Evolutionary conservation across 2,888 invertebrate genomes (phyloP), one percentile per base, ranked within the genome.

Genomic region (Mesoligia furuncula): DNA sequence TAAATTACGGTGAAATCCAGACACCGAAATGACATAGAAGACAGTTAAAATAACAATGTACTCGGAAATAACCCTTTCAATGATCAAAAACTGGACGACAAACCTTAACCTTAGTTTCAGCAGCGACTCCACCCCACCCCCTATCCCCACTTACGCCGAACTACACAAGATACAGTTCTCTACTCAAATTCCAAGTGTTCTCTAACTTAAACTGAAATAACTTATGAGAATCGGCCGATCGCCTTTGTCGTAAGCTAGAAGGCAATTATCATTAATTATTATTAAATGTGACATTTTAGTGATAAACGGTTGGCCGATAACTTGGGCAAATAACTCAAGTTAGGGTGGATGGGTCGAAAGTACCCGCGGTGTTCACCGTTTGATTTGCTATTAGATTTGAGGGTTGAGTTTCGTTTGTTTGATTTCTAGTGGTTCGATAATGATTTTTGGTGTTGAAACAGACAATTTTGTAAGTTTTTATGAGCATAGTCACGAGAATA

Each of bases 261-360:
- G 94, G 96, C 96, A 96, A 96, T 96, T 96, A 96, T 95, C 96
- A 96, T 96, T 96, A 96, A 96, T 96, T 96, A 96, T 96, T 96
- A 96, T 96, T 96, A 96, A 96, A 96, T 95, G 95, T 95, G 96
- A 96, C 96, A 94, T 91, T 93, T 92, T 87, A 87, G 92, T 96
- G 96, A 96, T 96, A 95, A 96, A 96, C 95, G 96, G 94, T 88
- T 88, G 92, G 89, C 95, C 95, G 96, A 96, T 96, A 96, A 96
- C 95, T 96, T 95, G 95, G 87, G 92, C 95, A 95, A 96, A 96
- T 96, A 96, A 95, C 93, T 95, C 95, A 95, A 93, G 91, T 91
- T 90, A 85, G 91, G 89, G 90, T 85, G 87, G 88, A 87, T 88
- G 90, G 85, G 87, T 85, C 90, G 80, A 86, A 83, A 85, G 88